Evolutionary conservation across 2,113 vertebrate species (phyloP), one percentile per base, ranked within the genome.

Genomic region (Plectropomus leopardus): DNA sequence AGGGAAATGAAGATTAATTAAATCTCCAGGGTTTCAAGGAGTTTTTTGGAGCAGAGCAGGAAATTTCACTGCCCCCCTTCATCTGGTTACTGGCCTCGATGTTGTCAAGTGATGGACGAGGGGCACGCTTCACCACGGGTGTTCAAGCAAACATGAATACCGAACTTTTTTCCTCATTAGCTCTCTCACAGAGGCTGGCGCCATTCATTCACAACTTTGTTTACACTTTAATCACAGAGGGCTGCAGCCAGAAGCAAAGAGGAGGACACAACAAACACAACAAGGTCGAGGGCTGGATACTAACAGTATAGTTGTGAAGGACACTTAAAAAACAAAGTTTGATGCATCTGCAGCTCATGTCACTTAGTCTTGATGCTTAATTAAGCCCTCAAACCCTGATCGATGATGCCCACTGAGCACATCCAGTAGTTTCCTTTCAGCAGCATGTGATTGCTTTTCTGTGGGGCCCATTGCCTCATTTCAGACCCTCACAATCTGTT

Each of bases 1-100:
- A 70, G 87, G 78, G 70, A 67, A 88, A 89, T 90, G 69, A 84
- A 87, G 78, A 91, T 90, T 76, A 86, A 89, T 92, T 86, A 88
- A 89, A 89, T 86, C 78, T 76, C 80, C 21, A 24, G 78, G 86
- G 86, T 88, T 87, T 85, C 70, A 61, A 19, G 19, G 24, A 86
- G 64, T 30, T 82, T 76, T 78, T 51, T 70, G 40, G 26, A 59
- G 65, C 45, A 55, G 68, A 77, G 70, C 26, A 54, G 60, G 75
- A 81, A 75, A 66, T 90, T 36, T 74, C n/a, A 76, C 40, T 5
- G 26, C 6, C 16, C 36, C 36, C 68, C 36, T 63, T 76, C 54
- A 66, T 88, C 79, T 80, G 81, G 21, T 51, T 13, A 19, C 28
- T 21, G 28, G 68, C 75, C 73, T 51, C 36, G 61, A 66, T 73